A percentile compares a stretch with the other conserved stretches of the same genome.
phyloP scores from a whole-genome alignment of 2,797 vertebrate genomes.

The Sarcoramphus papa region DNA sequence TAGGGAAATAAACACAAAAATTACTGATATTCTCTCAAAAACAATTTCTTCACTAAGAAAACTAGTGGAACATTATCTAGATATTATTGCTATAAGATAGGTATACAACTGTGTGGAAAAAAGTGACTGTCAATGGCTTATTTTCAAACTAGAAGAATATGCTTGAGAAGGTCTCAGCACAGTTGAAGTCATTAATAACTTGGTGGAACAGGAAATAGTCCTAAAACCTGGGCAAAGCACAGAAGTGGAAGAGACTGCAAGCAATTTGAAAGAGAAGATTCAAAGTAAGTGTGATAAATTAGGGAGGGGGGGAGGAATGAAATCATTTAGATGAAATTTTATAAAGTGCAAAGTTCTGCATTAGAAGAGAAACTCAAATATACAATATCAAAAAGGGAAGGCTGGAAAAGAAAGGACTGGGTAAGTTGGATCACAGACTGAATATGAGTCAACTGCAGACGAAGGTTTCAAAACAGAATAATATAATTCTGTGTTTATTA shows the following conservation, averaged over 20 bases:
- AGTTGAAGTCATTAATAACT: background rate
- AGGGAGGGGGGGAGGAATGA: rapidly evolving
- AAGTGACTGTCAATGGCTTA: background rate
- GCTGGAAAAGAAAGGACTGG: background rate
- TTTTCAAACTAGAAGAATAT: background rate
- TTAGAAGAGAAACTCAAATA: background rate
- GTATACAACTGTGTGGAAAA: background rate
- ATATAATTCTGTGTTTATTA: constrained; percentile 52
- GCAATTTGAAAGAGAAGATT: background rate
- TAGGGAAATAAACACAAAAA: background rate
- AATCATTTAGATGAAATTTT: background rate
- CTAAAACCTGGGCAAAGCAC: background rate
- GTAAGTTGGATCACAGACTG: background rate
- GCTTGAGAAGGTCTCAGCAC: background rate
- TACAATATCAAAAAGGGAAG: background rate
- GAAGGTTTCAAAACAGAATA: constrained; percentile 30
- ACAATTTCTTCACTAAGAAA: background rate
- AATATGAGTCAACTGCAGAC: constrained; percentile 24
- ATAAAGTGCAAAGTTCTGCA: background rate
- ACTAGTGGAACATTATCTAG: background rate
- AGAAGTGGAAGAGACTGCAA: background rate
- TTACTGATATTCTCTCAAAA: background rate
- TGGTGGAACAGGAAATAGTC: background rate
- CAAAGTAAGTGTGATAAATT: background rate
- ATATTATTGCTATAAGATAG: background rate